Evolutionary conservation across 1,140 invertebrate species (phyloP), one percentile per base, ranked within the genome.

Genomic region (Drosophila ercepeae): DNA sequence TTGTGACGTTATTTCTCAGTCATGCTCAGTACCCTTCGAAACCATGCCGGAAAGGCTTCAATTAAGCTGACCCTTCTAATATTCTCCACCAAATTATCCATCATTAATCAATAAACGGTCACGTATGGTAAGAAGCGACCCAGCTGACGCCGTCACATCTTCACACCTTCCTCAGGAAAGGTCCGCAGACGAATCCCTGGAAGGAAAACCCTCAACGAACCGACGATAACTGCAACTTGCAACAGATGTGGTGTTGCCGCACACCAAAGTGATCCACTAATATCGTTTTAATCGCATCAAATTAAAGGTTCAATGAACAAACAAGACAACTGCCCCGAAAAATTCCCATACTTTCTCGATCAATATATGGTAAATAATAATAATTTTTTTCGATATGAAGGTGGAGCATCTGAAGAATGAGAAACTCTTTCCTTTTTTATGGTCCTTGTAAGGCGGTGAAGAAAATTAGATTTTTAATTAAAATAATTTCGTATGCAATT

Each of bases 401-500:
- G 8, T 34, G 60, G 42, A 54, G 3, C 16, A 36, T n/a, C 1
- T 46, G 54, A 9, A 3, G 21, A 25, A n/a, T 14, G 4, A 60
- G 42, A 34, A 25, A 53, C n/a, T 16, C 11, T 27, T 21, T 18
- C 9, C n/a, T 5, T 39, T 16, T 39, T 39, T 9, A n/a, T 11
- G 39, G 0, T 8, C 0, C 63, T 16, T 42, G 25, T 27, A 41
- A 59, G 60, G 75, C 50, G 41, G 53, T 41, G 53, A 64, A 89
- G 49, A 86, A 89, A 90, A 89, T 90, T 90, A 89, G 89, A 90
- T 90, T 90, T 90, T 90, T 90, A 90, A 90, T 90, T 90, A 90
- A 90, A 90, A 90, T 90, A 90, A 90, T 90, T 90, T 90, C 70
- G 71, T 90, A 90, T 90, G 89, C 89, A 90, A 90, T 90, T 90